Conservation (phyloP, 2,113 vertebrate species). For the Ictalurus punctatus region DNA sequence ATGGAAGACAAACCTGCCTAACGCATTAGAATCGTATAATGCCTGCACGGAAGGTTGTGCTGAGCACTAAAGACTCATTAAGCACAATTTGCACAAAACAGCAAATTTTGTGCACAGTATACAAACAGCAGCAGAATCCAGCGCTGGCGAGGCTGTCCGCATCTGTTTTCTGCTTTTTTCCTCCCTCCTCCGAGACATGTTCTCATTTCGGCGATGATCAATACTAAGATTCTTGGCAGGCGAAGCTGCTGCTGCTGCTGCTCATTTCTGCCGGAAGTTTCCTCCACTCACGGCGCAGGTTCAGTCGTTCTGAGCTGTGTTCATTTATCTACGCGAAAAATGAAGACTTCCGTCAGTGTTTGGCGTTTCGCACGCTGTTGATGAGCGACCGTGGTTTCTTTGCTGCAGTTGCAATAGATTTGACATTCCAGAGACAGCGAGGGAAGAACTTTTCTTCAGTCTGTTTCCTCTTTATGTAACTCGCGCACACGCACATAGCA, state of each 20-base stretch:
- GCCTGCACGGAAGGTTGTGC: neutral
- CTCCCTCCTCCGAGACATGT: conserved; percentile 14
- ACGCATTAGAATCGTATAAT: neutral
- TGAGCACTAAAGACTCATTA: conserved; percentile 25
- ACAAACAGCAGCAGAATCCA: conserved; percentile 17
- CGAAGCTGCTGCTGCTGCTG: neutral
- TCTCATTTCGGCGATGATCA: conserved; percentile 31
- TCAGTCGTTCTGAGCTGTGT: neutral
- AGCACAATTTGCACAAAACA: conserved; percentile 6
- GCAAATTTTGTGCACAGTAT: conserved; percentile 16
- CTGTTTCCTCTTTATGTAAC: conserved; percentile 19
- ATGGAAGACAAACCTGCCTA: neutral
- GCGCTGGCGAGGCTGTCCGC: neutral
- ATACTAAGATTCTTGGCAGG: conserved; percentile 21
- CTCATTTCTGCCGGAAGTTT: conserved; percentile 10
- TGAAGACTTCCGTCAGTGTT: neutral
- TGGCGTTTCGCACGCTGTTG: neutral
- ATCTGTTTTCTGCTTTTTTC: neutral
- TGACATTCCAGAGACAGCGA: neutral
- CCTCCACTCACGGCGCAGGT: neutral
- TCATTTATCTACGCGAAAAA: neutral
- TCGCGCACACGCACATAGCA: conserved; percentile 9
- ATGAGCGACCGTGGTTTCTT: neutral
- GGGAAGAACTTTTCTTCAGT: conserved; percentile 9
- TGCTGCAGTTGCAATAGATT: too few relatives aligned